Conservation (phyloP, 2,888 invertebrate genomes). For the Drosophila mercatorum region DNA sequence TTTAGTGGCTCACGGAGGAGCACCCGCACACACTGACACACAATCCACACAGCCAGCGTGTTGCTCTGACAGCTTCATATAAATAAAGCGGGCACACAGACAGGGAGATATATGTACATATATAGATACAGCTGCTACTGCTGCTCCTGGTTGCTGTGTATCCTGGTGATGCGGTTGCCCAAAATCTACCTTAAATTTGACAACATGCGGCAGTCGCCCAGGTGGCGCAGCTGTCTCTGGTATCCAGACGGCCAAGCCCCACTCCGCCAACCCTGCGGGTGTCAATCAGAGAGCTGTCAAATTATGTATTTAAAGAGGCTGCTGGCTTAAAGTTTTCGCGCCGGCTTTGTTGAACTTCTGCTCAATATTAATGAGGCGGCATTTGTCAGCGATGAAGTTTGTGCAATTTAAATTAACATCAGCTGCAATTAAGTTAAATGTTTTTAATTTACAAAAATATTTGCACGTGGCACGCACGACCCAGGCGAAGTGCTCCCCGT, state of each 20-base stretch:
- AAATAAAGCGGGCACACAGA: conserved; percentile 66
- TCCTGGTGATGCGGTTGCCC: conserved; percentile 63
- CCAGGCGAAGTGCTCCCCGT: background rate
- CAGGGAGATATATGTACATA: conserved; percentile 8
- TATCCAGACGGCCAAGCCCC: conserved; percentile 11
- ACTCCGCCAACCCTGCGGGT: background rate
- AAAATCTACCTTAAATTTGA: conserved; percentile 76
- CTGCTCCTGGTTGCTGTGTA: conserved; percentile 21
- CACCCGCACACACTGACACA: background rate
- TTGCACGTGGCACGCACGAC: conserved; percentile 59
- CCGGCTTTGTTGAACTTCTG: conserved; percentile 44
- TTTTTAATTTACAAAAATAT: conserved; percentile 65
- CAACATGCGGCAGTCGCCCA: conserved; percentile 62
- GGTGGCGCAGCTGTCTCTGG: conserved; percentile 65
- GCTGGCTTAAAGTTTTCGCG: conserved; percentile 46
- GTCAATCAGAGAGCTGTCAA: conserved; percentile 62
- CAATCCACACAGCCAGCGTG: conserved; percentile 19
- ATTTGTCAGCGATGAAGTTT: conserved; percentile 67
- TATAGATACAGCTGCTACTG: conserved; percentile 20
- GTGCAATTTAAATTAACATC: conserved; percentile 72
- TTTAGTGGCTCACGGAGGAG: background rate
- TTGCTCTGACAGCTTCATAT: conserved; percentile 70
- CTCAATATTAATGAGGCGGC: conserved; percentile 62
- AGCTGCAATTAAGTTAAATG: conserved; percentile 76
- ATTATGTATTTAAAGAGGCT: conserved; percentile 57